phyloP scores from a whole-genome alignment of 2,888 invertebrate genomes.

The Lepidochrysops patricia region DNA sequence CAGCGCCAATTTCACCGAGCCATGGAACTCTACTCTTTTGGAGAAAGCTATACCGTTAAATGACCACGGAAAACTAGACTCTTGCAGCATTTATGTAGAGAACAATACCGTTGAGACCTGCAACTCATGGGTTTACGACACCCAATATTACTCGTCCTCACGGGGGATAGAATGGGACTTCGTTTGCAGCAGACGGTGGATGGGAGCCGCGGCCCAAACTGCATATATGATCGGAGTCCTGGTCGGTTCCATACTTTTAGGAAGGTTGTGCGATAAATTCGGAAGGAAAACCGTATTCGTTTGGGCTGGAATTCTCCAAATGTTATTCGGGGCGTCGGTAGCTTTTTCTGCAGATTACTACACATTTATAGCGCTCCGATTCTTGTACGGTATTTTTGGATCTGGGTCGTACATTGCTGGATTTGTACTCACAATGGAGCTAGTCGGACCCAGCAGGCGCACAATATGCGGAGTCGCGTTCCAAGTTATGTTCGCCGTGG shows the following conservation, averaged over 20 bases:
- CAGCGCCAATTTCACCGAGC: slow-evolving; percentile 55
- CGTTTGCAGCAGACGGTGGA: slow-evolving; percentile 86
- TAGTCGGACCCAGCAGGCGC: slow-evolving; percentile 85
- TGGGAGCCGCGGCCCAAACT: slow-evolving; percentile 86
- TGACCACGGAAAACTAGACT: slow-evolving; percentile 74
- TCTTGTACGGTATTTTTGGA: slow-evolving; percentile 86
- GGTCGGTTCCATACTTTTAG: slow-evolving; percentile 83
- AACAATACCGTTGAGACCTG: slow-evolving; percentile 54
- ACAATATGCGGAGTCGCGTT: slow-evolving; percentile 87
- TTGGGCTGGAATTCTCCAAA: slow-evolving; percentile 82
- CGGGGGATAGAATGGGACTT: slow-evolving; percentile 88
- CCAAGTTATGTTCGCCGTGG: slow-evolving; percentile 85
- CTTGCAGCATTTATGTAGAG: slow-evolving; percentile 73
- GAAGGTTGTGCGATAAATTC: slow-evolving; percentile 85
- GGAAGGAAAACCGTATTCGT: slow-evolving; percentile 87
- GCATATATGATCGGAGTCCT: slow-evolving; percentile 90
- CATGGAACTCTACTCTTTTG: slow-evolving; percentile 73
- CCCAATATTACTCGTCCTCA: slow-evolving; percentile 81
- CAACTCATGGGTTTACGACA: slow-evolving; percentile 81
- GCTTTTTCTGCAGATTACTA: slow-evolving; percentile 85
- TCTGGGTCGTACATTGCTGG: slow-evolving; percentile 83
- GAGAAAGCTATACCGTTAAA: slow-evolving; percentile 73
- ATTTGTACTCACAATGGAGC: slow-evolving; percentile 85
- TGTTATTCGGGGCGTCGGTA: slow-evolving; percentile 80
- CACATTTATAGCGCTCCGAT: slow-evolving; percentile 79